Conservation (phyloP, 2,113 vertebrate genomes). For the Antennarius striatus region DNA sequence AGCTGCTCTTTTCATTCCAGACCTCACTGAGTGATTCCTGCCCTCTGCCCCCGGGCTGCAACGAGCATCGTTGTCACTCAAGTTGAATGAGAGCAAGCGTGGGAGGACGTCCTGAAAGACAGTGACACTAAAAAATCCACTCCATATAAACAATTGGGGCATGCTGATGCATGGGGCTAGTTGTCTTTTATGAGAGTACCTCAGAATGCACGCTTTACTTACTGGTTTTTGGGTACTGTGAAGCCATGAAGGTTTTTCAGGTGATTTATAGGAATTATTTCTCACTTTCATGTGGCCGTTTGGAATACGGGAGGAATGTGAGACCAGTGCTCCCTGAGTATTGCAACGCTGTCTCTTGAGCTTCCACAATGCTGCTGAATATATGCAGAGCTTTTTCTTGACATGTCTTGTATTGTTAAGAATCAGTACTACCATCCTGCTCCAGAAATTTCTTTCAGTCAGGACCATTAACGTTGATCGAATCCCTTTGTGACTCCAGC, state of each 20-base stretch:
- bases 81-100: slow-evolving; percentile 32
- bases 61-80: slow-evolving; percentile 55
- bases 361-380: slow-evolving; percentile 56
- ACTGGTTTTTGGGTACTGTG: background rate
- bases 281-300: background rate
- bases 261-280: slow-evolving; percentile 5
- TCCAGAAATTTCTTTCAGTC: slow-evolving; percentile 66
- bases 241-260: slow-evolving; percentile 24
- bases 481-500: slow-evolving; percentile 49
- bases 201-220: slow-evolving; percentile 39
- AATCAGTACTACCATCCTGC: slow-evolving; percentile 59
- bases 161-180: slow-evolving; percentile 42
- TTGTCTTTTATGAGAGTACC: slow-evolving; percentile 40
- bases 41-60: slow-evolving; percentile 37
- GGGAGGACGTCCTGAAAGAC: slow-evolving; percentile 40
- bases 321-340: slow-evolving; percentile 21
- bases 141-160: slow-evolving; percentile 59
- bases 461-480: slow-evolving; percentile 63
- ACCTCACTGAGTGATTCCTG: slow-evolving; percentile 46
- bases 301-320: slow-evolving; percentile 17
- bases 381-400: slow-evolving; percentile 68
- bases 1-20: slow-evolving; percentile 47
- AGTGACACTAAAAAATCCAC: slow-evolving; percentile 54
- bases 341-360: slow-evolving; percentile 35
- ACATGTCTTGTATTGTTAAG: slow-evolving; percentile 65